Conservation (phyloP, 2,797 vertebrate species). For the Gouania willdenowi region DNA sequence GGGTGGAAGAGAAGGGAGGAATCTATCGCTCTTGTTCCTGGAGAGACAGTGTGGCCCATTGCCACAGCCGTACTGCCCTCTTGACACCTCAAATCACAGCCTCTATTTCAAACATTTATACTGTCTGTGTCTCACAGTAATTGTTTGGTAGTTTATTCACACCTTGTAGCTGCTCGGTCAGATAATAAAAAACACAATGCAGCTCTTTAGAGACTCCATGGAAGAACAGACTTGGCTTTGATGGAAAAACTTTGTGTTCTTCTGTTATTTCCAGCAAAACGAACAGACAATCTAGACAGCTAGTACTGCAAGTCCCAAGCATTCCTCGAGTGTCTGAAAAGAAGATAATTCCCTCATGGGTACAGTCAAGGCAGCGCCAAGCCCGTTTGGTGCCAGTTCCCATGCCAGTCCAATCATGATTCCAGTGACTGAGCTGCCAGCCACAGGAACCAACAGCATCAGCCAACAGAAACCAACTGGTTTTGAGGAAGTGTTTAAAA, state of each 20-base stretch:
- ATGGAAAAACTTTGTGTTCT: slow-evolving; percentile 3
- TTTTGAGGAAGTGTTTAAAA: slow-evolving; percentile 27
- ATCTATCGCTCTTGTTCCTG: slow-evolving; percentile 23
- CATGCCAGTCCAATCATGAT: slow-evolving; percentile 61
- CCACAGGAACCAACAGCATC: slow-evolving; percentile 28
- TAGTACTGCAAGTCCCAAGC: slow-evolving; percentile 40
- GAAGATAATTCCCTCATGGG: slow-evolving; percentile 60
- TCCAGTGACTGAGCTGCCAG: slow-evolving; percentile 22
- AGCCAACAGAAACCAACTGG: slow-evolving; percentile 30
- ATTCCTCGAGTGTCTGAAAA: slow-evolving; percentile 60
- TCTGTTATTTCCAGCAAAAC: slow-evolving; percentile 32
- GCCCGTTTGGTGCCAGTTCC: slow-evolving; percentile 52
- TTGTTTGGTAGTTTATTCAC: slow-evolving; percentile 28
- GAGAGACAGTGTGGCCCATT: slow-evolving; percentile 27
- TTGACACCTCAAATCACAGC: slow-evolving; percentile 32
- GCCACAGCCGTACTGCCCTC: slow-evolving; percentile 26
- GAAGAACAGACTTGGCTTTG: neutral
- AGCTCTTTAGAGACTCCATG: slow-evolving; percentile 1
- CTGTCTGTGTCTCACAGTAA: slow-evolving; percentile 12
- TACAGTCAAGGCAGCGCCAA: slow-evolving; percentile 45
- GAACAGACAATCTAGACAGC: slow-evolving; percentile 35
- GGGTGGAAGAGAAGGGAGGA: slow-evolving; percentile 63
- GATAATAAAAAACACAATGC: slow-evolving; percentile 21
- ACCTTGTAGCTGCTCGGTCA: slow-evolving; percentile 34
- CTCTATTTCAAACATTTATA: slow-evolving; percentile 11